Base-by-base conservation (phyloP, 1,140 invertebrate genomes). In the Caenorhabditis tropicalis region DNA sequence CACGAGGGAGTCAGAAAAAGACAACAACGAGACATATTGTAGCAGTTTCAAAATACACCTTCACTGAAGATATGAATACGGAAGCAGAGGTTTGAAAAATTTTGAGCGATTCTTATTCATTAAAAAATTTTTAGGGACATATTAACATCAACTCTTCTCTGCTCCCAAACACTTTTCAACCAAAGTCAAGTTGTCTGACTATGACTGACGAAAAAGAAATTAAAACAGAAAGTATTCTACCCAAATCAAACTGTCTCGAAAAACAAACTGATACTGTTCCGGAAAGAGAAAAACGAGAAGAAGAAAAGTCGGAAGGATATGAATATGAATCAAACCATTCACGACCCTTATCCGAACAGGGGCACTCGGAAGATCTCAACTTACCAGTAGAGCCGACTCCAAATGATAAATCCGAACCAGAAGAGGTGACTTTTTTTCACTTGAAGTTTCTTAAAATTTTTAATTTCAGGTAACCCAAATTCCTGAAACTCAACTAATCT, bases 401-500 rank as follows among this genome's bases (percentile, higher is more conserved):
- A 12, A 36, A 74, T 24, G 65, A 27, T 43, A n/a, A 43, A 10
- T 74, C 65, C 9, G 65, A 74, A 43, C 7, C 33, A 7, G 65
- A 74, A 74, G 65, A 43, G 21, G 65, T 74, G 10, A 19, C 31
- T 70, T 19, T n/a, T 36, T 29, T 58, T 29, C 21, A n/a, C 6
- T 29, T 33, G 16, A 33, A 43, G 12, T 36, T 43, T 19, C 33
- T 31, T 36, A 43, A 21, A 43, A 21, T 24, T 19, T 21, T 27
- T 16, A 27, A 16, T 74, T 74, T 43, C 15, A 74, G 65, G 65
- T 24, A 12, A 74, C 65, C 2, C 36, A 43, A 2, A 46, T 74
- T 74, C 65, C 65, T 29, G 65, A 74, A 27, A 74, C 65, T 24
- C 65, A 74, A 74, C 10, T 74, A 19, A 74, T 74, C 3, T 74